These are phyloP conservation scores for Lasioglossum pauxillum DNA, from an alignment of 2,888 invertebrate species.

Conservation along the genomic window DNA sequence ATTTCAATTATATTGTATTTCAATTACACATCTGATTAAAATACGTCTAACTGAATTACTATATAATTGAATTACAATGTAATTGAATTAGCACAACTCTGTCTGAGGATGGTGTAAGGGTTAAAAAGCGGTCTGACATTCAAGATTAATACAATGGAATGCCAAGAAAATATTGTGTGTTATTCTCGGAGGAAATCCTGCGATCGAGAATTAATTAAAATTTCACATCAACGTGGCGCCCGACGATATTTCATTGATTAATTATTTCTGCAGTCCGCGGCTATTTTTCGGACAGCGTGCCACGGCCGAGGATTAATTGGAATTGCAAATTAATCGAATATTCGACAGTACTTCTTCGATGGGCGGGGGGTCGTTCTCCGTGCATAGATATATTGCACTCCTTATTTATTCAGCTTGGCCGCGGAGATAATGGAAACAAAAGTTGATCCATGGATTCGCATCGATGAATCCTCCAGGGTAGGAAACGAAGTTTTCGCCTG, in stretches of 20 bases:
- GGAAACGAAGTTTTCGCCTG: slow-evolving; percentile 32
- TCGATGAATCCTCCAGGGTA: slow-evolving; percentile 29
- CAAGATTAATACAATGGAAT: neutral
- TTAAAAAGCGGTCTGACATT: neutral
- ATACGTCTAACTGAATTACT: no score
- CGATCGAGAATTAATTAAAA: neutral
- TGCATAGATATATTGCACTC: neutral
- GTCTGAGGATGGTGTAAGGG: no score
- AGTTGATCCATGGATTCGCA: slow-evolving; percentile 3
- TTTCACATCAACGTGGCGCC: neutral
- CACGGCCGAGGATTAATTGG: neutral
- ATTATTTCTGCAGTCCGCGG: neutral
- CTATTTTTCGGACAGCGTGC: neutral
- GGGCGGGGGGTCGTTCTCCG: neutral
- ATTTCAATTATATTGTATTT: no score
- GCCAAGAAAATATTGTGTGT: neutral
- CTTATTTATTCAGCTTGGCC: neutral
- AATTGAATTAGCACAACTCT: no score
- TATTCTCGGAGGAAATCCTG: neutral
- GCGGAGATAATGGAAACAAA: neutral
- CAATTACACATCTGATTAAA: no score
- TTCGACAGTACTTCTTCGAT: neutral
- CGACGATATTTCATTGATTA: neutral
- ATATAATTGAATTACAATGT: no score
- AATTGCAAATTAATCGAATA: neutral